Percentiles rank a stretch among this genome's conserved stretches.
Conservation (phyloP, 2,113 vertebrate genomes). For the Epinephelus lanceolatus region DNA sequence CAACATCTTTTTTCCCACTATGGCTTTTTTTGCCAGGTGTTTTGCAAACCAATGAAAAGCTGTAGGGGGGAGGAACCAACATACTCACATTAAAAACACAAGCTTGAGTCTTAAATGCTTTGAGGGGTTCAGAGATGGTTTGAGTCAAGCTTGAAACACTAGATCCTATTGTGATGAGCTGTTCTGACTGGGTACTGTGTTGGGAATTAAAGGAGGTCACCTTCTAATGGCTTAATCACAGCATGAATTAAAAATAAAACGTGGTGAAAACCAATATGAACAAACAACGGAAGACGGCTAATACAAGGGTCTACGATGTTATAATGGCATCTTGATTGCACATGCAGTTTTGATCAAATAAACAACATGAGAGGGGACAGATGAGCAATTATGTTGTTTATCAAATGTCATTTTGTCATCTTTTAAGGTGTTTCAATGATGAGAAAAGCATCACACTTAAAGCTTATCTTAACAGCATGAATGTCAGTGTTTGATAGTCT, state of each 20-base stretch:
- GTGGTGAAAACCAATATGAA: neutral
- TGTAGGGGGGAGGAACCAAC: conserved; percentile 9
- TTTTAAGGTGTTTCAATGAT: conserved; percentile 28
- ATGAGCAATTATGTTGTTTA: conserved; percentile 18
- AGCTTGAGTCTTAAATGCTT: conserved; percentile 39
- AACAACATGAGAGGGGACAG: conserved; percentile 36
- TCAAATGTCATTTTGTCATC: conserved; percentile 6
- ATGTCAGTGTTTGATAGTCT: conserved; percentile 45
- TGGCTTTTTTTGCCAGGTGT: conserved; percentile 42
- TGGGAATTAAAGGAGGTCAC: conserved; percentile 20
- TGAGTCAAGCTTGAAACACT: conserved; percentile 18
- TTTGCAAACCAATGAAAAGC: conserved; percentile 38
- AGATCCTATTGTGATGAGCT: conserved; percentile 12
- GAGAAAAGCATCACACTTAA: conserved; percentile 45
- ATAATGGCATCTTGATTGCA: conserved; percentile 39
- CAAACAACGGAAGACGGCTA: conserved; percentile 22
- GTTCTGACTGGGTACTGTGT: neutral
- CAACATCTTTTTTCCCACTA: conserved; percentile 17
- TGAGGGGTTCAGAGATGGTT: conserved; percentile 4
- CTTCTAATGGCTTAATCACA: conserved; percentile 28
- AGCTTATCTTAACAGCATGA: conserved; percentile 55
- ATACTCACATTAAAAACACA: conserved; percentile 41
- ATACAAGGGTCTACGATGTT: conserved; percentile 24
- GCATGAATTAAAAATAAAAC: conserved; percentile 18
- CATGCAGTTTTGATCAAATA: conserved; percentile 53